Base-by-base conservation (phyloP, 1,140 invertebrate genomes). In the Drosophila punjabiensis region DNA sequence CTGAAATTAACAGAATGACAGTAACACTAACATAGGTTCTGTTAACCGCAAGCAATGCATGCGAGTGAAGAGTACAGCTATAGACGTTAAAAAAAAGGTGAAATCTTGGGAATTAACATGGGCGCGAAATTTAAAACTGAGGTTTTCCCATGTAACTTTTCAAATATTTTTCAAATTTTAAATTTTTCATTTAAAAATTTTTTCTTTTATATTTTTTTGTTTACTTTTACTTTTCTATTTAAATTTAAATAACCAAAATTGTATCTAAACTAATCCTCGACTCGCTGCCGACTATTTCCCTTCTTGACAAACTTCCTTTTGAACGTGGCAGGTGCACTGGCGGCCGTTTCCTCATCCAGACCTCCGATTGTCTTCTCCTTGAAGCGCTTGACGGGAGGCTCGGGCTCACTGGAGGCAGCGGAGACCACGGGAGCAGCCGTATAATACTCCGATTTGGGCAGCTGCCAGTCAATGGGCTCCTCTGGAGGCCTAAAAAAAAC, bases 261-360 rank as follows among this genome's bases (percentile, higher is more conserved):
- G 2, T 10, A 13, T 33, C 16, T 33, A 78, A 14, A 95, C 95
- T 56, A 90, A 7, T 95, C 95, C 45, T 94, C 94, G 9, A 94
- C 79, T 80, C 95, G 94, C 83, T 95, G 94, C 10, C 96, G 93
- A 5, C 94, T 94, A 82, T 95, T 96, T 68, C 94, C 95, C 71
- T 94, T 94, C 20, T 91, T 89, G 14, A 93, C 92, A 62, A 96
- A 93, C 93, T 96, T 96, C 52, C 95, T 96, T 63, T 96, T 96
- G 77, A 96, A 96, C 10, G 87, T 92, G 28, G 93, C 92, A 4
- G 93, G 85, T 41, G 81, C 80, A 16, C 45, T 76, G 35, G 66
- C 69, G 16, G 94, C 93, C 1, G 93, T 92, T 41, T 94, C 94
- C 37, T 94, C 94, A 52, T 94, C 94, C 35, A 95, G 92, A 30